phyloP scores from a whole-genome alignment of 1,140 invertebrate species.

The Pseudomyrmex cubaensis region DNA sequence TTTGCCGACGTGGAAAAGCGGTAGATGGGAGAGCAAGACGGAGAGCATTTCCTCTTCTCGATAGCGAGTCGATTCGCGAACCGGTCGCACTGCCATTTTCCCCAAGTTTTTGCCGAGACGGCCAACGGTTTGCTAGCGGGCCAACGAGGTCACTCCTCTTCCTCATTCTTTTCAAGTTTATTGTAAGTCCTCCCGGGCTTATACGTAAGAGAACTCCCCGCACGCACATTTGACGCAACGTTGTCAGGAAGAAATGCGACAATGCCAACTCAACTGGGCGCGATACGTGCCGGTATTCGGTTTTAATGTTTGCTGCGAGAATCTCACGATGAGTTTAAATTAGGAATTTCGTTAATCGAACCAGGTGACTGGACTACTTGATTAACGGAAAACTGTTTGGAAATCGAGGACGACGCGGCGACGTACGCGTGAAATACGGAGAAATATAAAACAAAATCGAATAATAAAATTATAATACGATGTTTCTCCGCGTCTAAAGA shows the following conservation, averaged over 20 bases:
- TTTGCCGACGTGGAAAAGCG: constrained; percentile 43
- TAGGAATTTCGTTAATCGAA: constrained; percentile 37
- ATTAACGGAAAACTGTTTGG: constrained; percentile 27
- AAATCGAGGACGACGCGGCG: neutral
- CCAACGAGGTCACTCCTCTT: constrained; percentile 69
- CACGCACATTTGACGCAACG: neutral
- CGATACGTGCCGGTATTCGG: constrained; percentile 1
- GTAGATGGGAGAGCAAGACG: constrained; percentile 1
- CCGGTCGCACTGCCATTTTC: constrained; percentile 73
- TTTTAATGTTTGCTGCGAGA: constrained; percentile 13
- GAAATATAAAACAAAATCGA: neutral
- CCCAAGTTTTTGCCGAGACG: constrained; percentile 71
- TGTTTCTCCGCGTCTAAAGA: neutral
- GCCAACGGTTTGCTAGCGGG: constrained; percentile 61
- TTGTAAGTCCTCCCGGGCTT: neutral
- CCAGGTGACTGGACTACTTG: constrained; percentile 3
- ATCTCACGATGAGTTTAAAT: constrained; percentile 2
- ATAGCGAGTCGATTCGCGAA: constrained; percentile 72
- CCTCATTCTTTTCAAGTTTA: constrained; percentile 53
- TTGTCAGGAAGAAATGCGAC: constrained; percentile 23
- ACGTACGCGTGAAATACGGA: neutral
- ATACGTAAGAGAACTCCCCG: too few relatives aligned
- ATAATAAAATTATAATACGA: neutral
- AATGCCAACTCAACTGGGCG: neutral
- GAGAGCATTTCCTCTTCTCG: constrained; percentile 66